Conservation (phyloP, 1,140 invertebrate genomes). For the Drosophila elegans region DNA sequence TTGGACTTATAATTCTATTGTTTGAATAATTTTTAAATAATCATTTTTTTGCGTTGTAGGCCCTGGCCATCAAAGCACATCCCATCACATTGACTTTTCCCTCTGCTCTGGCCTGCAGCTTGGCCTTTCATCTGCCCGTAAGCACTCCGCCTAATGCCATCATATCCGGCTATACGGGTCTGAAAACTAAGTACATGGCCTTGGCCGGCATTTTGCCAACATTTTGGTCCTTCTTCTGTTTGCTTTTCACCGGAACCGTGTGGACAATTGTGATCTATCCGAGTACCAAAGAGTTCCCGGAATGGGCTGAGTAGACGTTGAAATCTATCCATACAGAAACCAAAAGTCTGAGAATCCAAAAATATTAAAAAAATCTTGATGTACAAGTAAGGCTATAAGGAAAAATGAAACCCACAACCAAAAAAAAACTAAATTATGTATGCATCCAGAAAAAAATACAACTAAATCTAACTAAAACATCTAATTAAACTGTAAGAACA, state of each 20-base stretch:
- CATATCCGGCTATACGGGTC: conserved; percentile 89
- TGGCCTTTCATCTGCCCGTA: conserved; percentile 89
- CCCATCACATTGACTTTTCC: conserved; percentile 95
- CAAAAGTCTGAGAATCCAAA: no score
- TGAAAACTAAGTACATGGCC: conserved; percentile 67
- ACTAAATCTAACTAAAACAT: no score
- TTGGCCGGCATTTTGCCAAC: conserved; percentile 90
- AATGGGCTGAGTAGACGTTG: conserved; percentile 16
- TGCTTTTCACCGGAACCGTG: conserved; percentile 29
- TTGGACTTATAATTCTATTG: no score
- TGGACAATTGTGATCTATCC: conserved; percentile 52
- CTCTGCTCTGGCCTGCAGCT: conserved; percentile 90
- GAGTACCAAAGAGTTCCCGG: conserved; percentile 20
- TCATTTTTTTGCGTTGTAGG: conserved; percentile 62
- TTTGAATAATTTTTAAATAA: background rate
- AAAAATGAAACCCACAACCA: no score
- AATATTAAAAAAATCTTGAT: no score
- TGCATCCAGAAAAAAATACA: no score
- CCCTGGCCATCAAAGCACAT: conserved; percentile 88
- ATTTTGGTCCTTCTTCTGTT: conserved; percentile 24
- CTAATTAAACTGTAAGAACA: no score
- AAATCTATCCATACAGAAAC: no score
- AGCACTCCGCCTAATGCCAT: conserved; percentile 96
- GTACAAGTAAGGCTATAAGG: no score
- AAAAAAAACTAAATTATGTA: no score